Percentiles rank a stretch among this genome's conserved stretches.
Evolutionary conservation across 2,113 vertebrate species (phyloP).

Genomic region (Calyptomena viridis): DNA sequence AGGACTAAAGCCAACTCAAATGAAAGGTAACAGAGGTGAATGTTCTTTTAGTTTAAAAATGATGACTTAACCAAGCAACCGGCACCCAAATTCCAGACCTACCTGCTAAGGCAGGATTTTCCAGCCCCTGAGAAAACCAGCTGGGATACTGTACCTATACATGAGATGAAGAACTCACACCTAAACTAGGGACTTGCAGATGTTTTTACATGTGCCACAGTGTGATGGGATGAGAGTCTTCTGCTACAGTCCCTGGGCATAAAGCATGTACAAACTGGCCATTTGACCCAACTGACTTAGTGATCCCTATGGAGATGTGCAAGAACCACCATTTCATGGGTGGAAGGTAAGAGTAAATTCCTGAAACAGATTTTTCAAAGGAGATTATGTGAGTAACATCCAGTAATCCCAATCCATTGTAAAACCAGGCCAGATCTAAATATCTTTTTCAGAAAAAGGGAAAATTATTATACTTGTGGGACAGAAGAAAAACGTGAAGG

Average conservation of each 20-base stretch:
- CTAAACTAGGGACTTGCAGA: not conserved
- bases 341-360: not conserved
- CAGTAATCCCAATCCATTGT: not conserved
- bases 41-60: not conserved
- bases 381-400: not conserved
- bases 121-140: not conserved
- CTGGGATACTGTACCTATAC: not conserved
- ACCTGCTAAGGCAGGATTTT: not conserved
- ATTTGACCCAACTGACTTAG: not conserved
- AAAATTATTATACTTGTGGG: not conserved
- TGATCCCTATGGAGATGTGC: not conserved
- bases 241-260: not conserved
- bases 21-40: not conserved
- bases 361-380: not conserved
- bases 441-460: not conserved
- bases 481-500: not conserved
- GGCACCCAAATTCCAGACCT: not conserved
- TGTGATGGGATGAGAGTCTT: not conserved
- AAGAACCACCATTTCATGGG: not conserved
- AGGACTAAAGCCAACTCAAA: not conserved
- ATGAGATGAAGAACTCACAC: not conserved
- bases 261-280: not conserved
- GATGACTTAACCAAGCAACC: not conserved
- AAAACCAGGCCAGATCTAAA: not conserved
- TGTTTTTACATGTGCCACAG: not conserved